These are phyloP conservation scores for Ianthella basta DNA, from an alignment of 37 sponge, comb jelly and placozoan genomes.

Conservation along the genomic window DNA sequence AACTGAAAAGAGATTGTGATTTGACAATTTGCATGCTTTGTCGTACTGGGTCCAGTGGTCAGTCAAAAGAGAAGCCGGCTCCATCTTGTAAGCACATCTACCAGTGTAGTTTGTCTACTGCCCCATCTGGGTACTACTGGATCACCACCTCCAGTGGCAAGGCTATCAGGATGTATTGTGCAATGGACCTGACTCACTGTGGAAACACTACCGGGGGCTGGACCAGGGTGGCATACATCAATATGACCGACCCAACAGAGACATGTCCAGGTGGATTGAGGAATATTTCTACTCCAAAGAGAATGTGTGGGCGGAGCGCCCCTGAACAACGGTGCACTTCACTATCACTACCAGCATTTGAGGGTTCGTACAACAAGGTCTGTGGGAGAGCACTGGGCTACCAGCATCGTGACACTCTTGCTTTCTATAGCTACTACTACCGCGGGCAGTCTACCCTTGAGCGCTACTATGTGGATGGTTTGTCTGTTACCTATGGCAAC, in stretches of 20 bases:
- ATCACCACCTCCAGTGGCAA: background rate
- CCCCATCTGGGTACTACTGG: background rate
- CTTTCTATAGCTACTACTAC: too few species aligned
- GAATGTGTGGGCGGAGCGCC: background rate
- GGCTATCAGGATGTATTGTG: background rate
- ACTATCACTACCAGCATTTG: background rate
- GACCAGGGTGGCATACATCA: conserved; percentile 37
- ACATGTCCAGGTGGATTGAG: background rate
- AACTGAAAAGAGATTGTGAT: too few species aligned
- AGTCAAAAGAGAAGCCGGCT: too few species aligned
- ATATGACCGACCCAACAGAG: conserved; percentile 34
- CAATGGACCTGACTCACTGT: background rate
- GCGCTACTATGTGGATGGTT: conserved; percentile 19
- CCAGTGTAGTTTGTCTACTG: background rate
- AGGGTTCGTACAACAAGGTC: background rate
- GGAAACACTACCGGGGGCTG: conserved; percentile 22
- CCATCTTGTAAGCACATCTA: too few species aligned
- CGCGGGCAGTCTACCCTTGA: background rate
- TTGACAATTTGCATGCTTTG: too few species aligned
- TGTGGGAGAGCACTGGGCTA: conserved; percentile 8
- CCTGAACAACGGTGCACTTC: background rate
- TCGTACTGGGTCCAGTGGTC: too few species aligned
- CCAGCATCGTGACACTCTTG: background rate
- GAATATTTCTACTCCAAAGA: background rate
- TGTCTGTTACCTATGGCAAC: conserved; percentile 9